Evolutionary conservation across 2,888 invertebrate genomes (phyloP).

Genomic region (Anagyrus pseudococci): DNA sequence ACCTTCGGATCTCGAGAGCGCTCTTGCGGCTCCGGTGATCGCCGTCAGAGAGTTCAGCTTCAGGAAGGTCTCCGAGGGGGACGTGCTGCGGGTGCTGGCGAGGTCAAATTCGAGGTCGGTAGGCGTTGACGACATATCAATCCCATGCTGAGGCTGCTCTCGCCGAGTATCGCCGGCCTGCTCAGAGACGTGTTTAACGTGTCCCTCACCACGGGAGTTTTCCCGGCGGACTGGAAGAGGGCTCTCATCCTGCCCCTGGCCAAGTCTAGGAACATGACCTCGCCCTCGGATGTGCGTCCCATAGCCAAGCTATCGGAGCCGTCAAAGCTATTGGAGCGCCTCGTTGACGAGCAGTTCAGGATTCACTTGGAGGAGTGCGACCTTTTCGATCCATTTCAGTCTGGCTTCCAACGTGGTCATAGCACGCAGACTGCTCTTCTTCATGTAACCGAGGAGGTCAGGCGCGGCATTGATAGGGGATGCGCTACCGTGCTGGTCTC

Average conservation of each 20-base stretch:
- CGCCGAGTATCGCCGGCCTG: too few species aligned
- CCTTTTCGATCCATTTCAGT: too few species aligned
- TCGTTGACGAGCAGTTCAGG: too few species aligned
- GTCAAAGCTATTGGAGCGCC: too few species aligned
- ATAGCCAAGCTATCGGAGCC: background rate
- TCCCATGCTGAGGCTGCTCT: background rate
- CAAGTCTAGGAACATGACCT: background rate
- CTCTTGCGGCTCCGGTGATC: background rate
- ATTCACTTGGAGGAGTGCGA: too few species aligned
- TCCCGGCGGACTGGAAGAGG: background rate
- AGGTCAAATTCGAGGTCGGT: background rate
- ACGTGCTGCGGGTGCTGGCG: background rate
- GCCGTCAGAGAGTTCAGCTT: background rate
- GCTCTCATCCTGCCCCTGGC: background rate
- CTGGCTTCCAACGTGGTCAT: too few species aligned
- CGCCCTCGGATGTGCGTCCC: background rate
- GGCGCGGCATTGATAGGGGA: background rate
- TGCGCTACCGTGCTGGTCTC: background rate
- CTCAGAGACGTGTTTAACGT: background rate
- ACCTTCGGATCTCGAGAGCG: background rate
- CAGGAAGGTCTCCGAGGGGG: background rate
- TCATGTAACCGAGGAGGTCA: too few species aligned
- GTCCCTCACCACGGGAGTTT: background rate
- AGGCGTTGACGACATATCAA: background rate
- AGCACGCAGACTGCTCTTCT: too few species aligned